A percentile compares a stretch with the other conserved stretches of the same genome.
phyloP scores from a whole-genome alignment of 2,113 vertebrate genomes.

The Heptranchias perlo region DNA sequence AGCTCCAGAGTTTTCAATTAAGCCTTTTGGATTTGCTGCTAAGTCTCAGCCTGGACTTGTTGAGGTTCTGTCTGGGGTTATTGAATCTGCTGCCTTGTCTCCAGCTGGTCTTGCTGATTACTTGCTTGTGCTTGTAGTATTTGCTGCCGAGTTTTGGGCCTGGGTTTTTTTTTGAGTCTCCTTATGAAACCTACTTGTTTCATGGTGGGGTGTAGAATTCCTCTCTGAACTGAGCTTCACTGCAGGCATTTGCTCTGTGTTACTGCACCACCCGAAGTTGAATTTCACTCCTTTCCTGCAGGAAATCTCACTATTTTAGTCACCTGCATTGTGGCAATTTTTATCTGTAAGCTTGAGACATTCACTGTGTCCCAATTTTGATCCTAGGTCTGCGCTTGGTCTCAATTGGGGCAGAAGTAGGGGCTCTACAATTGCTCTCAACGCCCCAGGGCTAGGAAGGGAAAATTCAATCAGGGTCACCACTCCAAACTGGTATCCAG shows the following conservation, averaged over 20 bases:
- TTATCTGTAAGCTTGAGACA: not conserved
- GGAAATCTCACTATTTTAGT: not conserved
- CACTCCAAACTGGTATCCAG: not conserved
- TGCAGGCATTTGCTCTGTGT: not conserved
- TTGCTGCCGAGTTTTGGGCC: not conserved
- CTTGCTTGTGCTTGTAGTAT: not conserved
- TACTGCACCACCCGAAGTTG: not conserved
- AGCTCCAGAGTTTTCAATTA: not conserved
- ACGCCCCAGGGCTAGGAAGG: not conserved
- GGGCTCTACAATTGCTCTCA: not conserved
- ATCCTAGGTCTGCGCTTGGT: not conserved
- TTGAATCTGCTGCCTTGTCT: not conserved
- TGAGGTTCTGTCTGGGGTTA: not conserved
- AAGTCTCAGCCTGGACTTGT: constrained; percentile 15
- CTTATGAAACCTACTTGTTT: not conserved
- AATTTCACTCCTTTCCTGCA: not conserved
- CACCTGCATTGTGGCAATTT: not conserved
- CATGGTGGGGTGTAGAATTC: not conserved
- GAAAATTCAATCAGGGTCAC: not conserved
- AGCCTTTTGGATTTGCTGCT: not conserved
- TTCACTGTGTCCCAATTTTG: not conserved
- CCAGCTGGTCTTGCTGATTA: not conserved
- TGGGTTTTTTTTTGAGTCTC: not conserved
- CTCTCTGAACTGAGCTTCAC: not conserved
- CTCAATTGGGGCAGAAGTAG: not conserved